These are phyloP conservation scores for Nestor notabilis DNA, from an alignment of 2,113 vertebrate genomes.

Conservation along the genomic window DNA sequence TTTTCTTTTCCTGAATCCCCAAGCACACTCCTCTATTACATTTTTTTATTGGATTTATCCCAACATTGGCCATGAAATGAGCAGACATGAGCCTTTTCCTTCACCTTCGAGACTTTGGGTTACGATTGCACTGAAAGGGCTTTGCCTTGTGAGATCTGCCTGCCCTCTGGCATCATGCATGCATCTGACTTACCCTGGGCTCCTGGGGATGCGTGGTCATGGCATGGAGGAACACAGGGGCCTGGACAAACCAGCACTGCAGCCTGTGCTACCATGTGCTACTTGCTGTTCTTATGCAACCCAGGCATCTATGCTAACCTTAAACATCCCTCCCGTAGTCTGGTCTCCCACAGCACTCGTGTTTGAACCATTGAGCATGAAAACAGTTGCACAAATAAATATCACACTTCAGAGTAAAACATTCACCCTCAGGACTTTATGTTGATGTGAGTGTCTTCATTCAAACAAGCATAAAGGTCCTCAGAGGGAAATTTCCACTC, in stretches of 20 bases:
- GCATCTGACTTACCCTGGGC: not conserved
- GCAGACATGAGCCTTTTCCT: not conserved
- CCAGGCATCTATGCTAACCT: not conserved
- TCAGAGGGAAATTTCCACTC: not conserved
- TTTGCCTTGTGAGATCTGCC: not conserved
- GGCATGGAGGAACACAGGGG: not conserved
- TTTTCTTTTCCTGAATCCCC: not conserved
- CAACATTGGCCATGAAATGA: not conserved
- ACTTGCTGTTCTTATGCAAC: not conserved
- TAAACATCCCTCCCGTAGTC: not conserved
- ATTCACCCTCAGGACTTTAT: not conserved
- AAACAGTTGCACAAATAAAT: slow-evolving; percentile 10
- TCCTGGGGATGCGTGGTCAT: accelerated
- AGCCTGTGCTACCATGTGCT: not conserved
- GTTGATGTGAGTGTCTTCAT: not conserved
- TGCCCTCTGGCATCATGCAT: not conserved
- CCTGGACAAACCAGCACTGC: not conserved
- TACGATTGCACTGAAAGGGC: not conserved
- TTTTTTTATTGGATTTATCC: not conserved
- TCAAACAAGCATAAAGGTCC: slow-evolving; percentile 4
- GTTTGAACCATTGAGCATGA: slow-evolving; percentile 11
- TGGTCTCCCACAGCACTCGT: not conserved
- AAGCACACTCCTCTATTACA: not conserved
- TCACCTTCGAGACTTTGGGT: not conserved
- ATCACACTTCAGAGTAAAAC: slow-evolving; percentile 27